Base-by-base conservation (phyloP, 23 tunicate genomes). In the Oikopleura vanhoeffeni region DNA sequence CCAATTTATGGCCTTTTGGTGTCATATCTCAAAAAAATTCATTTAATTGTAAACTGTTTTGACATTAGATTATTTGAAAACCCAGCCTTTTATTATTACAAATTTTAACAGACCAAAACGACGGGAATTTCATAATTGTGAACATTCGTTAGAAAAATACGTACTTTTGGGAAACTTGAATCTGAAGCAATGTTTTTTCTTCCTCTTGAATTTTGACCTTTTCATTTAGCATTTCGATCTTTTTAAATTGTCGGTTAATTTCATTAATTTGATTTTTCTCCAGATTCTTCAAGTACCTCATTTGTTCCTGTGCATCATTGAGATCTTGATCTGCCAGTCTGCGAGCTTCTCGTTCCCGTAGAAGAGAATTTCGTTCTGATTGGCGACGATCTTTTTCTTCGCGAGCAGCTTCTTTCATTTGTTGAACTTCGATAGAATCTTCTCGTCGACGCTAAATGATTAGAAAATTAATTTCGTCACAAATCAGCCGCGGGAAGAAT, bases 351-450 rank as follows among this genome's bases (percentile, higher is more conserved):
- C n/a, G n/a, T n/a, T n/a, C n/a, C n/a, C n/a, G n/a, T 38, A 71
- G 79, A 2, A 71, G 32, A 28, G 27, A 2, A 3, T 71, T 18
- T 32, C 79, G 27, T 3, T 71, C 79, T 18, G 2, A 33, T 32
- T 24, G 27, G 27, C 79, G 79, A 28, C 79, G 79, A 2, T 71
- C 79, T 18, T 71, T 71, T 30, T 71, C 79, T 71, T 71, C 79
- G 27, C 35, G 27, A 3, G 79, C 79, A 32, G 79, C 79, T 71
- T 71, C 79, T 32, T 71, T 71, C 79, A 71, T 71, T 30, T 71
- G 79, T 71, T 71, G 79, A 28, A 71, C 34, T 71, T 71, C 79
- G 38, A 71, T 71, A 2, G 79, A 71, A 32, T 18, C 34, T 18
- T 18, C 79, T 24, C 35, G 34, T 4, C 27, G 35, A 18, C 79